A percentile compares a stretch with the other conserved stretches of the same genome.
Evolutionary conservation across 2,888 invertebrate species (phyloP).

Genomic region (Agrochola circellaris): DNA sequence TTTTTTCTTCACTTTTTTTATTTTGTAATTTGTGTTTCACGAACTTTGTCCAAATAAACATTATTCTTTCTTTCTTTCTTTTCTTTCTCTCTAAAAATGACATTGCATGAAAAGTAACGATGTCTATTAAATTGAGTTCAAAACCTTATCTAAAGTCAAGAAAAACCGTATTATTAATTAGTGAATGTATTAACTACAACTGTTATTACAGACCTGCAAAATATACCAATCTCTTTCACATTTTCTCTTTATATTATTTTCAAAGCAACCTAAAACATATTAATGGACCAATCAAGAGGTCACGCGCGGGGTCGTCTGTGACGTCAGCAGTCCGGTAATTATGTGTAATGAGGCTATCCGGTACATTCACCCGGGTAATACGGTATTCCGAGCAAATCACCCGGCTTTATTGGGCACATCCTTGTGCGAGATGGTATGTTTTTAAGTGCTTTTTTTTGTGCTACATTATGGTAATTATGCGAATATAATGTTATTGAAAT

Average conservation of each 20-base stretch:
- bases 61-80: too few species aligned
- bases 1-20: too few species aligned
- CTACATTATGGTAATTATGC: neutral
- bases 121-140: neutral
- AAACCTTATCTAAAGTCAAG: neutral
- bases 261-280: constrained; percentile 30
- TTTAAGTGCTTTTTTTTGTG: constrained; percentile 63
- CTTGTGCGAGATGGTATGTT: constrained; percentile 61
- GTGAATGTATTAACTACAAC: neutral
- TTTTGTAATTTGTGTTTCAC: too few species aligned
- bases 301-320: constrained; percentile 58
- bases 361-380: constrained; percentile 69
- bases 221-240: neutral
- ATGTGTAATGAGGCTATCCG: constrained; percentile 77
- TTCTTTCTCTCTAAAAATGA: too few species aligned
- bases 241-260: neutral
- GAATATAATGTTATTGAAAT: neutral
- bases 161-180: neutral
- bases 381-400: constrained; percentile 66
- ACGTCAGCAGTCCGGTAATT: constrained; percentile 79
- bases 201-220: neutral
- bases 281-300: constrained; percentile 62
- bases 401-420: constrained; percentile 72
- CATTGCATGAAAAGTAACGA: neutral
- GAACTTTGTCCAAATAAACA: too few species aligned